Evolutionary conservation across 2,113 vertebrate species (phyloP).

Genomic region (Cyprinodon variegatus): DNA sequence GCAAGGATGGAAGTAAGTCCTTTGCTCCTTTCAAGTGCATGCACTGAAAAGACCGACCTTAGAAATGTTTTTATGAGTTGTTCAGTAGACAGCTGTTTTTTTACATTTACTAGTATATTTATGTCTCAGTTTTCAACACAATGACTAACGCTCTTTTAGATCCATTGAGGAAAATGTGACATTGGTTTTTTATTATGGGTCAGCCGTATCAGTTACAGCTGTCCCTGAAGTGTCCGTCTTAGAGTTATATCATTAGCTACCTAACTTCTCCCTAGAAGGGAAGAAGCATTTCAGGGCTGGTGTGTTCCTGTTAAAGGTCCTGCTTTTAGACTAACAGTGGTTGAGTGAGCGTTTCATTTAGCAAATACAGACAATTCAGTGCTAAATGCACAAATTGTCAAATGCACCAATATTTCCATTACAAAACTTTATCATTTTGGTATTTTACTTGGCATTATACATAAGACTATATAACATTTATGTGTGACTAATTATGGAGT

Average conservation of each 20-base stretch:
- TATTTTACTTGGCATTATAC: neutral
- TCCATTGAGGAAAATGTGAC: conserved; percentile 35
- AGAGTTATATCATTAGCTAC: conserved; percentile 67
- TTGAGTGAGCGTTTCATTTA: conserved; percentile 52
- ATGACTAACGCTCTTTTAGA: conserved; percentile 22
- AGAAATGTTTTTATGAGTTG: neutral
- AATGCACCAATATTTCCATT: neutral
- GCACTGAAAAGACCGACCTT: neutral
- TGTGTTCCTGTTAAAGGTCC: conserved; percentile 47
- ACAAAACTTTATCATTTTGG: neutral
- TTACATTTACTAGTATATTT: neutral
- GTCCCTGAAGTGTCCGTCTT: conserved; percentile 69
- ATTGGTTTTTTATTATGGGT: conserved; percentile 58
- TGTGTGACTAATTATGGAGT: no score
- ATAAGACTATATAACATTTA: neutral
- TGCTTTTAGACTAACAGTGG: conserved; percentile 67
- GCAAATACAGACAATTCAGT: conserved; percentile 4
- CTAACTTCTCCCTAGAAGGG: conserved; percentile 79
- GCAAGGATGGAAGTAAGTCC: conserved; percentile 90
- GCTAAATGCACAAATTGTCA: neutral
- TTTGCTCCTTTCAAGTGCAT: conserved; percentile 4
- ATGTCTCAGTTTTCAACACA: neutral
- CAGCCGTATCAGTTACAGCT: conserved; percentile 72
- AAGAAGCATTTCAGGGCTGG: conserved; percentile 60
- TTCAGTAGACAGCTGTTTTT: conserved; percentile 7